A percentile compares a stretch with the other conserved stretches of the same genome.
Evolutionary conservation across 2,888 invertebrate species (phyloP).

Genomic region (Parascotia fuliginaria): DNA sequence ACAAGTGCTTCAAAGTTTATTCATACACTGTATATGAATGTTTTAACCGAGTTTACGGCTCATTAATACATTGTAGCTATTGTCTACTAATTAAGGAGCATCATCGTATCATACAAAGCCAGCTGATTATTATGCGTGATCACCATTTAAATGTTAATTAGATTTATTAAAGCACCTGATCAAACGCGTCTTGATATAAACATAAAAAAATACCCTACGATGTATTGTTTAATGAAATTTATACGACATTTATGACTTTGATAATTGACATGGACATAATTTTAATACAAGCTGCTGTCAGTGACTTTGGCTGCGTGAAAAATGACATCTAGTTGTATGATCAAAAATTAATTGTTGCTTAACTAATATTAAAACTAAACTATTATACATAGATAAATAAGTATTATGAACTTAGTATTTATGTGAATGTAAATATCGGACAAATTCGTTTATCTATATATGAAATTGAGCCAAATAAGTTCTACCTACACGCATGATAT

Average conservation of each 20-base stretch:
- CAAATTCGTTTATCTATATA: no score
- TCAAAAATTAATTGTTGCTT: no score
- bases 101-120: constrained; percentile 73
- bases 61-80: constrained; percentile 70
- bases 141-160: constrained; percentile 85
- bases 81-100: constrained; percentile 79
- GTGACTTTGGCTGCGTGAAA: no score
- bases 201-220: constrained; percentile 50
- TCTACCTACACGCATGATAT: no score
- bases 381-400: no score
- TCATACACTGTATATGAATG: constrained; percentile 55
- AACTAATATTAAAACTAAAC: no score
- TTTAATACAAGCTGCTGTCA: no score
- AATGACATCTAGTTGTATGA: no score
- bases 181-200: constrained; percentile 60
- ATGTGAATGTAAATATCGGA: no score
- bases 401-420: no score
- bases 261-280: constrained; percentile 44
- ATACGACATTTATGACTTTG: constrained; percentile 50
- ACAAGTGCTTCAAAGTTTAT: constrained; percentile 66
- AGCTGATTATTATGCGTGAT: constrained; percentile 83
- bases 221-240: constrained; percentile 45
- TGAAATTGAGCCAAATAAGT: no score
- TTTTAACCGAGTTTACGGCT: constrained; percentile 65
- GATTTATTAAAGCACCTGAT: constrained; percentile 79